A percentile compares a stretch with the other conserved stretches of the same genome.
These are phyloP conservation scores for Epistrophe grossulariae DNA, from an alignment of 2,888 invertebrate species.

Conservation along the genomic window DNA sequence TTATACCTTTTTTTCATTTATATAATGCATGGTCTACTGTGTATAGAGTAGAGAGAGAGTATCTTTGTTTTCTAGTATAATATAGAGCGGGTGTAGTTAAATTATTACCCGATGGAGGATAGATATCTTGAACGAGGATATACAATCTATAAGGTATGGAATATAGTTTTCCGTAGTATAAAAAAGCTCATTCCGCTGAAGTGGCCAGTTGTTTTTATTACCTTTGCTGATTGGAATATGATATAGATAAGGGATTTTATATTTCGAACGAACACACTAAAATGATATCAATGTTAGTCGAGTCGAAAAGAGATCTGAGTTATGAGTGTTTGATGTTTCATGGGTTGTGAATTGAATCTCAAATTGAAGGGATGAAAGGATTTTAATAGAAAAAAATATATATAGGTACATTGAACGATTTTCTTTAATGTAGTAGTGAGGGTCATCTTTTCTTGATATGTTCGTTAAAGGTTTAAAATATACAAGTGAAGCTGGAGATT, in stretches of 20 bases:
- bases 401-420: not conserved
- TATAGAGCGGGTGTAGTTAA: constrained; percentile 47
- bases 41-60: not conserved
- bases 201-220: constrained; percentile 83
- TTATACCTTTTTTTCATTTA: constrained; percentile 30
- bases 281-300: constrained; percentile 20
- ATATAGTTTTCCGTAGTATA: constrained; percentile 43
- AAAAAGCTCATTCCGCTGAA: constrained; percentile 71
- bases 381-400: not conserved
- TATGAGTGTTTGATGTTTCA: constrained; percentile 50
- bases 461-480: no score
- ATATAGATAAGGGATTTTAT: constrained; percentile 78
- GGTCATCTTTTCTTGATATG: not conserved
- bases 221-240: constrained; percentile 83
- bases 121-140: constrained; percentile 7
- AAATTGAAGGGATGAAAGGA: constrained; percentile 18
- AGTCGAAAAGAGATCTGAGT: constrained; percentile 48
- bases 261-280: constrained; percentile 54
- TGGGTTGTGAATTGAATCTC: constrained; percentile 55
- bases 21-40: constrained; percentile 46
- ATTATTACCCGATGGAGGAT: constrained; percentile 71
- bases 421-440: not conserved
- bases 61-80: constrained; percentile 32
- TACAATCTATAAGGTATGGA: not conserved
- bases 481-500: no score